phyloP scores from a whole-genome alignment of 1,140 invertebrate species.

The Episyrphus balteatus region DNA sequence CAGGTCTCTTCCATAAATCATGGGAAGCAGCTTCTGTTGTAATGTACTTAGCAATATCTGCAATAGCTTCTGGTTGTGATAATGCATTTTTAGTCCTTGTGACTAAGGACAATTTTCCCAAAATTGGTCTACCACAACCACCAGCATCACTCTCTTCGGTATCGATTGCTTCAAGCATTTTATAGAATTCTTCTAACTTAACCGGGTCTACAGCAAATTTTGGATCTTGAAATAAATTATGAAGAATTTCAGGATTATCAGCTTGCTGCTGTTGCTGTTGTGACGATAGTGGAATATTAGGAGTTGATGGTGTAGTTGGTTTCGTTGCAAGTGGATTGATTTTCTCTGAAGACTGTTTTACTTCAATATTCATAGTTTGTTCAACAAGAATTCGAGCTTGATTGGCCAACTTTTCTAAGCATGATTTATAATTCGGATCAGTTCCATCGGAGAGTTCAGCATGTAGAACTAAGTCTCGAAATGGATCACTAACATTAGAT shows the following conservation, averaged over 20 bases:
- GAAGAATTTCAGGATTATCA: conserved; percentile 3
- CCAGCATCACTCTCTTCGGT: conserved; percentile 55
- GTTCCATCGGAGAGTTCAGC: conserved; percentile 37
- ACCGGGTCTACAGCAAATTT: conserved; percentile 34
- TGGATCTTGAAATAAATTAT: conserved; percentile 29
- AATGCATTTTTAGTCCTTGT: conserved; percentile 48
- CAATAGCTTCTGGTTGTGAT: conserved; percentile 31
- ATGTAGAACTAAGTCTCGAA: conserved; percentile 43
- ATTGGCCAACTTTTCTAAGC: conserved; percentile 40
- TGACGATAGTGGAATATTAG: background rate
- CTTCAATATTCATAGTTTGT: conserved; percentile 28
- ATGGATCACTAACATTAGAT: conserved; percentile 36
- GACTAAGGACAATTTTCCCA: conserved; percentile 47
- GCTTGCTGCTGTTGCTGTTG: background rate
- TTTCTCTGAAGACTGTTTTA: no score
- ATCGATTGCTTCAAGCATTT: conserved; percentile 41
- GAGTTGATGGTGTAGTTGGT: background rate
- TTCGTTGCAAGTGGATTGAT: background rate
- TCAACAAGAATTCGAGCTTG: conserved; percentile 38
- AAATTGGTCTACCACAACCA: conserved; percentile 39
- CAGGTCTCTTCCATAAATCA: conserved; percentile 1
- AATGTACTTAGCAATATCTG: background rate
- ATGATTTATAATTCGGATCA: conserved; percentile 34
- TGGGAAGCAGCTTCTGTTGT: conserved; percentile 1
- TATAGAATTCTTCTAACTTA: conserved; percentile 39